Evolutionary conservation across 2,113 vertebrate species (phyloP).

Genomic region (Myanophis thanlyinensis): DNA sequence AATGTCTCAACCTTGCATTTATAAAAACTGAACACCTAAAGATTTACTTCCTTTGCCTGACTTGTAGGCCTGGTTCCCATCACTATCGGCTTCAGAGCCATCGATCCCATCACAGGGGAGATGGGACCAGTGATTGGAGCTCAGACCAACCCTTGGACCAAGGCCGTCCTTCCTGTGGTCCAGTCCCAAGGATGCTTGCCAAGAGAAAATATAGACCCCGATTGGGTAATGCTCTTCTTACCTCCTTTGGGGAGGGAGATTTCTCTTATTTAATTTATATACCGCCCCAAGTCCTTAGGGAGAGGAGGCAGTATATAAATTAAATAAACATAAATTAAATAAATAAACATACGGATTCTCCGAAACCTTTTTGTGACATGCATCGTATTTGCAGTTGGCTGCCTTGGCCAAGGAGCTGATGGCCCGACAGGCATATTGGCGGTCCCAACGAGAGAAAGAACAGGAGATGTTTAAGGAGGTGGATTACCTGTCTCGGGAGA

Average conservation of each 20-base stretch:
- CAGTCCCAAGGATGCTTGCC: conserved; percentile 69
- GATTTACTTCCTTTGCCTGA: neutral
- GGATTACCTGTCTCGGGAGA: conserved; percentile 57
- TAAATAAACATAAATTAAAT: too few relatives aligned
- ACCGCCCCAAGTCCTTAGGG: too few relatives aligned
- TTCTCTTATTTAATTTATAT: too few relatives aligned
- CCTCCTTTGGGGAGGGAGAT: neutral
- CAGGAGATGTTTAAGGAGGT: conserved; percentile 71
- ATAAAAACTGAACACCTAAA: neutral
- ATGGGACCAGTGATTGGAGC: conserved; percentile 78
- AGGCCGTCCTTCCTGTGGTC: conserved; percentile 75
- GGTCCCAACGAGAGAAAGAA: conserved; percentile 74
- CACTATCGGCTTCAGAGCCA: conserved; percentile 72
- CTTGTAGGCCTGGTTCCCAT: conserved; percentile 83
- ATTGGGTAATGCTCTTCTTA: conserved; percentile 66
- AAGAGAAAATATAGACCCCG: conserved; percentile 64
- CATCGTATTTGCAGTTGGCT: conserved; percentile 67
- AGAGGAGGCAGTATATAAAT: too few relatives aligned
- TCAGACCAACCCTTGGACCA: conserved; percentile 65
- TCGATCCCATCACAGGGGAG: conserved; percentile 79
- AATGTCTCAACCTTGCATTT: neutral
- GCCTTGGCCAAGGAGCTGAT: conserved; percentile 75
- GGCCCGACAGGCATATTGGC: conserved; percentile 72
- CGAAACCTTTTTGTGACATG: neutral
- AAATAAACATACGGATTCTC: neutral